phyloP scores from a whole-genome alignment of 1,140 invertebrate species.

The Pomacea maculata region DNA sequence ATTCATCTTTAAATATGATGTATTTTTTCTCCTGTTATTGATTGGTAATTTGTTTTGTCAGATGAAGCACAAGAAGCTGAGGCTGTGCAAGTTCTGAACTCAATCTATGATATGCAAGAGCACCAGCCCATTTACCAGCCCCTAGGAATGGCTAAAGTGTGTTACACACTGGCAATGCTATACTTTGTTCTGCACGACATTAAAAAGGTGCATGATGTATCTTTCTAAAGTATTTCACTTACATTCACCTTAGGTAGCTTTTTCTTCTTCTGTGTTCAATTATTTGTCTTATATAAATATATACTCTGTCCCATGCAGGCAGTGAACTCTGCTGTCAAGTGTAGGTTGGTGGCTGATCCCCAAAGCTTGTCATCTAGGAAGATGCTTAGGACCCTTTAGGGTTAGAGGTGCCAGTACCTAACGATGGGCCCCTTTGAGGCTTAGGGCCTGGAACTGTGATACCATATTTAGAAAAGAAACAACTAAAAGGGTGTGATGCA shows the following conservation, averaged over 20 bases:
- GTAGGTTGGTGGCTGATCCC: too few species aligned
- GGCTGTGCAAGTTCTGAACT: slow-evolving; percentile 62
- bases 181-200: slow-evolving; percentile 59
- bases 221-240: background rate
- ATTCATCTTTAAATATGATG: background rate
- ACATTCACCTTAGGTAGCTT: background rate
- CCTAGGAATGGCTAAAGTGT: slow-evolving; percentile 53
- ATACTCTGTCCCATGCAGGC: too few species aligned
- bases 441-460: too few species aligned
- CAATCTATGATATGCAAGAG: slow-evolving; percentile 63
- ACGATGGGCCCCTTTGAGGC: too few species aligned
- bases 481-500: too few species aligned
- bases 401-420: too few species aligned
- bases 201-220: slow-evolving; percentile 47
- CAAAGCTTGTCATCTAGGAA: too few species aligned
- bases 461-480: too few species aligned
- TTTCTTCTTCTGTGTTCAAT: too few species aligned
- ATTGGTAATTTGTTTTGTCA: slow-evolving; percentile 27
- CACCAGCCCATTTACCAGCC: slow-evolving; percentile 48
- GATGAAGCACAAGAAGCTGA: slow-evolving; percentile 65
- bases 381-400: too few species aligned
- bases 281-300: too few species aligned
- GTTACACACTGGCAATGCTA: slow-evolving; percentile 61
- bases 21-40: background rate
- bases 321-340: too few species aligned